Evolutionary conservation across 1,140 invertebrate species (phyloP).

Genomic region (Drosophila leontia): DNA sequence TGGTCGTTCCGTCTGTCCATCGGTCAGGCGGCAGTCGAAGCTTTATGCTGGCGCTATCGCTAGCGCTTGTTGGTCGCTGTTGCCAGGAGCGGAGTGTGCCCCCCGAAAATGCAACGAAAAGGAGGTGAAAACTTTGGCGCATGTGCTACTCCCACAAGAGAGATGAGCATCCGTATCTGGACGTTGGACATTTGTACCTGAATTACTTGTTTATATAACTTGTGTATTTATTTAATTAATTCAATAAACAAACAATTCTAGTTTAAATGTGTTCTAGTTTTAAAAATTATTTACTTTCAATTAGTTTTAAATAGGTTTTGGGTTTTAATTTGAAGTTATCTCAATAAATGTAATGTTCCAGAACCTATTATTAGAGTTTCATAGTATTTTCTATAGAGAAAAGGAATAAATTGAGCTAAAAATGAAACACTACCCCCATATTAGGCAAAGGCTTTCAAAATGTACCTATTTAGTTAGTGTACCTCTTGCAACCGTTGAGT

Average conservation of each 20-base stretch:
- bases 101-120: background rate
- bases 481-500: background rate
- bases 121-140: background rate
- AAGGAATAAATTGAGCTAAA: background rate
- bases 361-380: background rate
- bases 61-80: background rate
- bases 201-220: background rate
- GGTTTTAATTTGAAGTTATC: background rate
- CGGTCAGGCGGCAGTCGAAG: background rate
- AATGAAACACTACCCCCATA: background rate
- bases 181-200: background rate
- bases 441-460: background rate
- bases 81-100: constrained; percentile 2
- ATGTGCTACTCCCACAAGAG: background rate
- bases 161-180: background rate
- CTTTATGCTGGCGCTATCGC: constrained; percentile 28
- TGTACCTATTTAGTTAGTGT: background rate
- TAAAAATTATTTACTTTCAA: background rate
- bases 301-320: background rate
- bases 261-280: too few relatives aligned
- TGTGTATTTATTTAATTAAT: background rate
- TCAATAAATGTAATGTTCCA: background rate
- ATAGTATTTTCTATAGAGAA: background rate
- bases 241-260: background rate
- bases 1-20: constrained; percentile 2